Evolutionary conservation across 2,888 invertebrate species (phyloP).

Genomic region (Ditula angustiorana): DNA sequence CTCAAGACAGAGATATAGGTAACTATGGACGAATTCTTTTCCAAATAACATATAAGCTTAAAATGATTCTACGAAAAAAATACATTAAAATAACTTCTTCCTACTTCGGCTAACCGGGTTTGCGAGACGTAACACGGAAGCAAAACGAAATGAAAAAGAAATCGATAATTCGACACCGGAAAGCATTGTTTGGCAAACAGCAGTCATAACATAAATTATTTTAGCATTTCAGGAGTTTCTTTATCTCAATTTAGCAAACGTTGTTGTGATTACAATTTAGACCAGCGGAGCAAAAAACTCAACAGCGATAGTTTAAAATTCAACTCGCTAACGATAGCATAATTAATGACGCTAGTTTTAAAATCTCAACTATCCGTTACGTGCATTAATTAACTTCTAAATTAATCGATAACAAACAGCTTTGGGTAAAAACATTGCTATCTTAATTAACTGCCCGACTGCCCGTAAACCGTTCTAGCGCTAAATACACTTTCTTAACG

Average conservation of each 20-base stretch:
- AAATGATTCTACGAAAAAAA: neutral
- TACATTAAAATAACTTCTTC: neutral
- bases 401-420: neutral
- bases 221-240: neutral
- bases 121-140: constrained; percentile 12
- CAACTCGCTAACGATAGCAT: too few relatives aligned
- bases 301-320: too few relatives aligned
- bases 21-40: too few relatives aligned
- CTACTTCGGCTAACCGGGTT: constrained; percentile 7
- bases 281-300: too few relatives aligned
- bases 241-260: neutral
- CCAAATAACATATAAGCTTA: too few relatives aligned
- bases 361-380: neutral
- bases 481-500: constrained; percentile 1
- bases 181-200: constrained; percentile 20
- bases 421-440: neutral
- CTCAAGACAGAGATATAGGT: neutral
- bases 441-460: neutral
- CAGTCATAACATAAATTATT: constrained; percentile 5
- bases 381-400: neutral
- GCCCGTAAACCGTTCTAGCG: neutral
- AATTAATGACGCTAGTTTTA: neutral
- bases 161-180: constrained; percentile 33
- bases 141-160: constrained; percentile 16
- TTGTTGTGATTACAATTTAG: too few relatives aligned